phyloP scores from a whole-genome alignment of 2,888 invertebrate species.

The Diploptera punctata region DNA sequence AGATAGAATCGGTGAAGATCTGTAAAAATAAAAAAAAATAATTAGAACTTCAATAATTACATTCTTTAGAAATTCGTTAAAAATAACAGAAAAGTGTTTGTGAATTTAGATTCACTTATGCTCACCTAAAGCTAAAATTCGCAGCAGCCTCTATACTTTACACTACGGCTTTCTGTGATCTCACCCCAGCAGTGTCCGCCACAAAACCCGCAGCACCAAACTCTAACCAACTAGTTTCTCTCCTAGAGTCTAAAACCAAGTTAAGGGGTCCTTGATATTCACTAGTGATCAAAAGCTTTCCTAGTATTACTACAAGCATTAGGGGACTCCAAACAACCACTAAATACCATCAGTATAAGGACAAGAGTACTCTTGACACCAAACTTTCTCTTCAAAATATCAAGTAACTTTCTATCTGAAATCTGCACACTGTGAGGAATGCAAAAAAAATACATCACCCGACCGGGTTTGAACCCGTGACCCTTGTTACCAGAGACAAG shows the following conservation, averaged over 20 bases:
- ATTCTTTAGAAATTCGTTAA: too few relatives aligned
- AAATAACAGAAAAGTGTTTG: too few relatives aligned
- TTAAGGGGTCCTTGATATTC: neutral
- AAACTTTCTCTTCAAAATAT: neutral
- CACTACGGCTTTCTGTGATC: neutral
- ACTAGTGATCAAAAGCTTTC: constrained; percentile 11
- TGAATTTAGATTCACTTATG: too few relatives aligned
- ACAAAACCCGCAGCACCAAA: neutral
- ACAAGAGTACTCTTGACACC: neutral
- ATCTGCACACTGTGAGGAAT: too few relatives aligned
- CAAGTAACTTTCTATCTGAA: too few relatives aligned
- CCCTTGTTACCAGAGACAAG: too few relatives aligned
- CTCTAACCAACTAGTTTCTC: neutral
- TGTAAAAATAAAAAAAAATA: too few relatives aligned
- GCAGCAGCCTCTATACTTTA: neutral
- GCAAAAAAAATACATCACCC: too few relatives aligned
- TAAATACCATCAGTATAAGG: neutral
- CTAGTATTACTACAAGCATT: neutral
- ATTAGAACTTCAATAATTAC: too few relatives aligned
- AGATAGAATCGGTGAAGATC: too few relatives aligned
- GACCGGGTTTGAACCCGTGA: too few relatives aligned
- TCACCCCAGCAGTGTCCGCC: neutral
- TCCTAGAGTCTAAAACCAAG: neutral
- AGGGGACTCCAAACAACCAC: neutral
- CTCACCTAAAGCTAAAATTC: neutral